Evolutionary conservation across 2,797 vertebrate species (phyloP).

Genomic region (Loriculus beryllinus): DNA sequence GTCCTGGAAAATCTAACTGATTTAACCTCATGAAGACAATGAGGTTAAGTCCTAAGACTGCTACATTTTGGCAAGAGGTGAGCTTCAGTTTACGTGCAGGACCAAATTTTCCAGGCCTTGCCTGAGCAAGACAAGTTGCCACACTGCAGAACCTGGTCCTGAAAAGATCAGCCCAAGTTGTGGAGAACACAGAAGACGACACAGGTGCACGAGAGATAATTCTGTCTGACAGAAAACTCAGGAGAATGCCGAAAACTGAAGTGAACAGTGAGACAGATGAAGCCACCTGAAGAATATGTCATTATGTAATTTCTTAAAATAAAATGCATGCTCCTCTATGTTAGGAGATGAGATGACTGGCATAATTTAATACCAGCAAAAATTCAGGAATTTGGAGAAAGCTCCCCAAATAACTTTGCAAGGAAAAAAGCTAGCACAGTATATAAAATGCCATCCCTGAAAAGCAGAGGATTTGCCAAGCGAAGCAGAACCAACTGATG

Average conservation of each 20-base stretch:
- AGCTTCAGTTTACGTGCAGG: neutral
- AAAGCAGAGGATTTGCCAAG: conserved; percentile 15
- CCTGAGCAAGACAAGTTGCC: neutral
- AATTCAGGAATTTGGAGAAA: conserved; percentile 9
- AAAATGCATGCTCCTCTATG: neutral
- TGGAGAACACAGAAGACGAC: neutral
- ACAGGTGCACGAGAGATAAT: neutral
- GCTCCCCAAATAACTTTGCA: conserved; percentile 8
- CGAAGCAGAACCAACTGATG: conserved; percentile 12
- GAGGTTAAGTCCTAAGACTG: neutral
- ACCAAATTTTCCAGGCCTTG: neutral
- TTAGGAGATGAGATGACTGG: neutral
- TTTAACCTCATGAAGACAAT: neutral
- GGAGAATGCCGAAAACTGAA: neutral
- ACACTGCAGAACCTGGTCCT: neutral
- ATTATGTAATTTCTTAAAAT: conserved; percentile 42
- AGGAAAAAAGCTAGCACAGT: neutral
- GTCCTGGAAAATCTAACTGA: neutral
- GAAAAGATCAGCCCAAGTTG: neutral
- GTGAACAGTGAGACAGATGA: neutral
- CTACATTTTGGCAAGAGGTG: neutral
- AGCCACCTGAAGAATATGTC: neutral
- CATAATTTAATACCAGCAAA: conserved; percentile 38
- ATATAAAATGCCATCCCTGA: neutral
- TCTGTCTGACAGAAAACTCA: neutral